Base-by-base conservation (phyloP, 2,888 invertebrate species). In the Phrixothrix hirtus region DNA sequence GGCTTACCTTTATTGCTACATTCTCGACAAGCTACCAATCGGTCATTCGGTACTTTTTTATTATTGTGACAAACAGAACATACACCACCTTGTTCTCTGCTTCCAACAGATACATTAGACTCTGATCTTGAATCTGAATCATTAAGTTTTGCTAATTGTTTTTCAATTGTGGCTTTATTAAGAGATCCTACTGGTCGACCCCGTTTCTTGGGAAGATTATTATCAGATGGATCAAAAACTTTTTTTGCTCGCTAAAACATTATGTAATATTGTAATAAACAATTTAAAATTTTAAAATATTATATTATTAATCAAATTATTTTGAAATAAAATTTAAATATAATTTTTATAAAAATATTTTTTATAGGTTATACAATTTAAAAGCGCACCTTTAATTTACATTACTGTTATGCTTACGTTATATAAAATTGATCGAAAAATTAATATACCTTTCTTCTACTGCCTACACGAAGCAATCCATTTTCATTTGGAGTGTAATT, bases 171-270 rank as follows among this genome's bases (percentile, higher is more conserved):
- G 31, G 79, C 76, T 69, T 83, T 84, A 63, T 83, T 84, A 7
- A 84, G 73, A 9, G 82, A 82, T 2, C 84, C 84, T 1, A 83
- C 77, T 7, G 86, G 85, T 36, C 87, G 79, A 1, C 87, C 87
- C 51, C 87, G 77, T 74, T 86, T 87, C 67, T 84, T 83, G 6
- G 90, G 89, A 26, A 88, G 76, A 73, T 89, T 88, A 60, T 87
- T 87, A 65, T 91, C 90, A 0, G 91, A 91, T 1, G 92, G 92
- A 75, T 92, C 91, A 69, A 91, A 92, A 0, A 92, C 90, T 70
- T 88, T 88, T 69, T 89, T 90, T 0, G 89, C 90, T 79, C 89
- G 85, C 84, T 83, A 66, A 46, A 55, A 21, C 21, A 21, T n/a
- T n/a, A n/a, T n/a, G n/a, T n/a, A n/a, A n/a, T n/a, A n/a, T n/a